Conservation (phyloP, 2,888 invertebrate species). For the Lymantria dispar region DNA sequence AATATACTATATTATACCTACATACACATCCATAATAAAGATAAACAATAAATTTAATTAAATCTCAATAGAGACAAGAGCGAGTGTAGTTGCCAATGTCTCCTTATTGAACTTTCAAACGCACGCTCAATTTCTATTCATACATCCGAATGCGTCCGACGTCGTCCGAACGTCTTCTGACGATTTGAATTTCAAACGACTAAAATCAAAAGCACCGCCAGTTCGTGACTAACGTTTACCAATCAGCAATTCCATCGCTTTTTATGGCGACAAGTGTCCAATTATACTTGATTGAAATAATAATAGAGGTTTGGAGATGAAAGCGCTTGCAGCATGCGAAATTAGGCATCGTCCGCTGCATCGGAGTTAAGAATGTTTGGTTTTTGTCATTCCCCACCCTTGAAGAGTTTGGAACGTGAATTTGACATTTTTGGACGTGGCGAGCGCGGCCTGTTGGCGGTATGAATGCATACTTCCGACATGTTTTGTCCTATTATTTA, state of each 20-base stretch:
- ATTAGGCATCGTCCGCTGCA: conserved; percentile 46
- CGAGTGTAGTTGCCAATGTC: conserved; percentile 27
- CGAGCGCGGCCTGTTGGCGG: conserved; percentile 54
- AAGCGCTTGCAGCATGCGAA: conserved; percentile 60
- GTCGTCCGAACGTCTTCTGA: conserved; percentile 36
- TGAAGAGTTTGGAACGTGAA: conserved; percentile 54
- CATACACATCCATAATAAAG: too few relatives aligned
- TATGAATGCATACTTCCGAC: conserved; percentile 52
- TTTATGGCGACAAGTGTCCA: conserved; percentile 73
- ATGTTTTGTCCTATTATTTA: conserved; percentile 70
- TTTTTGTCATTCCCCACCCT: conserved; percentile 69
- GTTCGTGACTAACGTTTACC: conserved; percentile 49
- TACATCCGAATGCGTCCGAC: conserved; percentile 23
- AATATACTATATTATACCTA: too few relatives aligned
- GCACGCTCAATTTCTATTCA: conserved; percentile 37
- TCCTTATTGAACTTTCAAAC: conserved; percentile 51
- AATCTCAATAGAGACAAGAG: conserved; percentile 36
- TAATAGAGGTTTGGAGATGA: conserved; percentile 56
- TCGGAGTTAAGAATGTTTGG: conserved; percentile 25
- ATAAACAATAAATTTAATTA: conserved; percentile 54
- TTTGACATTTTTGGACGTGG: conserved; percentile 59
- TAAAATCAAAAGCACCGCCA: conserved; percentile 56
- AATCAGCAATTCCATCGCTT: conserved; percentile 51
- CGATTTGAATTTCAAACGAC: conserved; percentile 57
- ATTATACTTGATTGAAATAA: conserved; percentile 77